Evolutionary conservation across 2,113 vertebrate genomes (phyloP).

Genomic region (Tenebrosternarchus preto): DNA sequence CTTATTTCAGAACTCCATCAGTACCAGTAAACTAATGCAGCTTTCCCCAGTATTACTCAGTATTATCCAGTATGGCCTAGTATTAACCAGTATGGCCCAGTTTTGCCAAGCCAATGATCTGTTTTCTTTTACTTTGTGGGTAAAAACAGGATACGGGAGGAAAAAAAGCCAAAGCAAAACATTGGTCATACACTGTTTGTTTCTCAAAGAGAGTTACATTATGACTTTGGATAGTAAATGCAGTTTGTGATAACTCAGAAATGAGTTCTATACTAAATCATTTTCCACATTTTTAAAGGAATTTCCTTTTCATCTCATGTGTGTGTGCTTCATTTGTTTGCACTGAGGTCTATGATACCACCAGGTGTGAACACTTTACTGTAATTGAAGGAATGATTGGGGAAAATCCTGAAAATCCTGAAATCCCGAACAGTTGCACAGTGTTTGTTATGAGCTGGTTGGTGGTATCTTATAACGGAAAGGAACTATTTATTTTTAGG

Average conservation of each 20-base stretch:
- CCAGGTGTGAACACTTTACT: slow-evolving; percentile 40
- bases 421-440: slow-evolving; percentile 14
- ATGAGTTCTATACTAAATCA: slow-evolving; percentile 38
- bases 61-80: too few species aligned
- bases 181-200: slow-evolving; percentile 66
- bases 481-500: slow-evolving; percentile 16
- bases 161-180: slow-evolving; percentile 68
- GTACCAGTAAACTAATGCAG: slow-evolving; percentile 36
- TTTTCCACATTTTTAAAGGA: neutral
- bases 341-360: neutral
- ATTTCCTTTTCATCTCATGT: slow-evolving; percentile 7
- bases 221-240: slow-evolving; percentile 61
- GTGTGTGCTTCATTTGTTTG: neutral
- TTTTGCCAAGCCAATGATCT: slow-evolving; percentile 58
- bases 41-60: slow-evolving; percentile 36
- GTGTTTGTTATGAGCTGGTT: slow-evolving; percentile 21
- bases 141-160: slow-evolving; percentile 56
- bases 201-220: slow-evolving; percentile 63
- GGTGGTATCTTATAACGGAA: slow-evolving; percentile 25
- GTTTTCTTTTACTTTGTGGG: slow-evolving; percentile 67
- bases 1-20: slow-evolving; percentile 33
- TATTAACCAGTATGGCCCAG: too few species aligned
- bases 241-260: slow-evolving; percentile 56
- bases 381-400: slow-evolving; percentile 2
- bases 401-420: neutral